phyloP scores from a whole-genome alignment of 2,113 vertebrate genomes.

The Trochalopteron elliotii region DNA sequence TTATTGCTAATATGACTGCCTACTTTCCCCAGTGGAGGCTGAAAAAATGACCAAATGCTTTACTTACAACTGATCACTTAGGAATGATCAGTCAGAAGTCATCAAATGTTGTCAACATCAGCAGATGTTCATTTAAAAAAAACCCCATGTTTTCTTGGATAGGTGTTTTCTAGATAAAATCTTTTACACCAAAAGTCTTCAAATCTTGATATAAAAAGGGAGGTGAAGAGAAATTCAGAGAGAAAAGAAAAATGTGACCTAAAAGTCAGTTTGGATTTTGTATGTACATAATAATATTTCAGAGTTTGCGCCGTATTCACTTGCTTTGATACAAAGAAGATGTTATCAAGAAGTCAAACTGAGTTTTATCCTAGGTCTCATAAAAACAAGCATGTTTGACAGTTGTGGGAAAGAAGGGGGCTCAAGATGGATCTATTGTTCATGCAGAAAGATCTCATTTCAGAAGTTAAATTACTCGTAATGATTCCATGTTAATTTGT shows the following conservation, averaged over 20 bases:
- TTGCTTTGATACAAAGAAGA: neutral
- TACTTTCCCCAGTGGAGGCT: neutral
- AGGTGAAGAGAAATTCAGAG: neutral
- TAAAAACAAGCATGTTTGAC: neutral
- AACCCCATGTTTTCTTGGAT: fast-evolving
- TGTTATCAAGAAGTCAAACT: neutral
- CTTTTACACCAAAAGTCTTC: neutral
- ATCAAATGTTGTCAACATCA: neutral
- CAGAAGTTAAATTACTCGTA: neutral
- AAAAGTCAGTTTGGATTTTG: neutral
- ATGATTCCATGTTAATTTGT: constrained; percentile 30
- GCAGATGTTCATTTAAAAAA: neutral
- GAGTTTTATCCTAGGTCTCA: neutral
- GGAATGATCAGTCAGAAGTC: neutral
- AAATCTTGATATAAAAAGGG: neutral
- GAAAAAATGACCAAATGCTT: neutral
- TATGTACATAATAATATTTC: neutral
- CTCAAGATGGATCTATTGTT: constrained; percentile 24
- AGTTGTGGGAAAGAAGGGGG: constrained; percentile 25
- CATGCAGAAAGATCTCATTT: constrained; percentile 14
- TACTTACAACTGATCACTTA: neutral
- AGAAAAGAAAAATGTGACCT: neutral
- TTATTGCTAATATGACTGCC: neutral
- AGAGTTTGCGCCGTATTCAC: neutral
- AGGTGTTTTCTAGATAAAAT: neutral